Percentiles rank a stretch among this genome's conserved stretches.
phyloP scores from a whole-genome alignment of 2,797 vertebrate genomes.

The Hoplostethus atlanticus region DNA sequence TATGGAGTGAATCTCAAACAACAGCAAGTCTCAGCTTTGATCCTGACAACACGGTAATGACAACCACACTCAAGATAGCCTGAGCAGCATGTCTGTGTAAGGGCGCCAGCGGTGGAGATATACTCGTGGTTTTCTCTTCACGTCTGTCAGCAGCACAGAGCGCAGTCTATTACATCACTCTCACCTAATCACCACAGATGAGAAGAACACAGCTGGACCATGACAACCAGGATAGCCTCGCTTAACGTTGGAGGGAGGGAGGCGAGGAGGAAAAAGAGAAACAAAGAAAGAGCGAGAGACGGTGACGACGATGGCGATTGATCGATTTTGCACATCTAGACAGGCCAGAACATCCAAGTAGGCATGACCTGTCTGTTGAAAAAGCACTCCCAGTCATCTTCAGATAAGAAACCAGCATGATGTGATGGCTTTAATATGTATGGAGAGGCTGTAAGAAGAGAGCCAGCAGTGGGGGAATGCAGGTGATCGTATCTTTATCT shows the following conservation, averaged over 20 bases:
- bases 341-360: neutral
- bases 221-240: neutral
- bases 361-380: no score
- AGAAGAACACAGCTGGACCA: slow-evolving; percentile 17
- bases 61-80: slow-evolving; percentile 14
- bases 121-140: slow-evolving; percentile 20
- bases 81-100: slow-evolving; percentile 24
- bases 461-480: neutral
- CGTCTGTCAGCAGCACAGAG: slow-evolving; percentile 53
- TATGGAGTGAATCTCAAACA: slow-evolving; percentile 16
- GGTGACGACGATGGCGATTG: neutral
- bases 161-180: slow-evolving; percentile 40
- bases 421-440: no score
- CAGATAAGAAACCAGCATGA: no score
- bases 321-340: no score
- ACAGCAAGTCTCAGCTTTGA: neutral
- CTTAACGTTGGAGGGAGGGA: neutral
- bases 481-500: neutral
- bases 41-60: slow-evolving; percentile 15
- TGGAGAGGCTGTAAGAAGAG: neutral
- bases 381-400: no score
- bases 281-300: neutral
- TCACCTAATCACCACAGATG: slow-evolving; percentile 44
- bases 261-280: neutral
- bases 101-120: slow-evolving; percentile 39